A percentile compares a stretch with the other conserved stretches of the same genome.
These are phyloP conservation scores for Rhynchonycteris naso DNA, from an alignment of 2,797 vertebrate genomes.

Conservation along the genomic window DNA sequence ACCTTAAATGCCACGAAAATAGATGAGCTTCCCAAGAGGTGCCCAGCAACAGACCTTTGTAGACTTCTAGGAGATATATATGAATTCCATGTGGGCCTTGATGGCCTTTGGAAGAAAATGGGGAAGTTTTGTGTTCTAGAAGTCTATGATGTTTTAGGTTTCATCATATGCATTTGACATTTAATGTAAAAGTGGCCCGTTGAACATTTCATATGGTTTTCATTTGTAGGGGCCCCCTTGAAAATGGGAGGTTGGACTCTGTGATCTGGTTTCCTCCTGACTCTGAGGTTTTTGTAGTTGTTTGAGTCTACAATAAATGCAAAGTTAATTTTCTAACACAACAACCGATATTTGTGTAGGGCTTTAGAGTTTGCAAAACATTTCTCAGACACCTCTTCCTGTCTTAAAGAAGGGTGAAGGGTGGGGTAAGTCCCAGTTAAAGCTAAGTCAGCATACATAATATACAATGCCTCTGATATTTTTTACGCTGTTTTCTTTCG, in stretches of 20 bases:
- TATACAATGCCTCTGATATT: background rate
- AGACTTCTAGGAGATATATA: background rate
- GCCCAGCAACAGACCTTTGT: background rate
- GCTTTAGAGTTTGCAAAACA: conserved; percentile 22
- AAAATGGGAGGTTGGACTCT: conserved; percentile 54
- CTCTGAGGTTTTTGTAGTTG: background rate
- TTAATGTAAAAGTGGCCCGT: conserved; percentile 65
- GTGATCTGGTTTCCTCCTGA: conserved; percentile 49
- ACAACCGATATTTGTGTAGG: conserved; percentile 38
- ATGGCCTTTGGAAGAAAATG: conserved; percentile 34
- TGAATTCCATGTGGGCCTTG: background rate
- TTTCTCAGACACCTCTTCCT: background rate
- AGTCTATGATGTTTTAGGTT: conserved; percentile 51
- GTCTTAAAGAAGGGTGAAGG: background rate
- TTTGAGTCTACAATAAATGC: conserved; percentile 29
- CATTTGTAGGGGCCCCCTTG: conserved; percentile 61
- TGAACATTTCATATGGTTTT: conserved; percentile 74
- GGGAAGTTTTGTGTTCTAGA: conserved; percentile 33
- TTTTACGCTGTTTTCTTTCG: conserved; percentile 30
- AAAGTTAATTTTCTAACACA: conserved; percentile 47
- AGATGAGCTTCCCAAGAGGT: conserved; percentile 35
- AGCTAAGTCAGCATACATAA: conserved; percentile 1
- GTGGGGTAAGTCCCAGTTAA: background rate
- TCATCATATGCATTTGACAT: conserved; percentile 47
- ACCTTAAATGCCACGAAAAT: conserved; percentile 61